A percentile compares a stretch with the other conserved stretches of the same genome.
These are phyloP conservation scores for Haliclona indistincta DNA, from an alignment of 37 sponge, comb jelly and placozoan species.

Conservation along the genomic window DNA sequence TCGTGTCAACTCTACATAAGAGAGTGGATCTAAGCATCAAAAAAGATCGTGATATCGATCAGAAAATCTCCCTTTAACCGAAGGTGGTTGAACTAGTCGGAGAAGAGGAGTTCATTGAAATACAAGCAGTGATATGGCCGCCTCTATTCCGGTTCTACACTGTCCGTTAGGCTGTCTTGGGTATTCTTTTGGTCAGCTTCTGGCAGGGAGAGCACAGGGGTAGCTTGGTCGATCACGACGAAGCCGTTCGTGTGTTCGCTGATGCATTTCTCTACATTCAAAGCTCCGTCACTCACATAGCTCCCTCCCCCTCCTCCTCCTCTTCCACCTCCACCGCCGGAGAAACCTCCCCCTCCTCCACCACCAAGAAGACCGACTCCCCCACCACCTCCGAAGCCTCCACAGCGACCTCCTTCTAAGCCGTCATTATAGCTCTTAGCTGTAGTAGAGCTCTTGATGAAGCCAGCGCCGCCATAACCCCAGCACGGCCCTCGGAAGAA, in stretches of 20 bases:
- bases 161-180: too few species aligned
- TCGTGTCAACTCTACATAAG: too few species aligned
- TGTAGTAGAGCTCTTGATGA: conserved; percentile 40
- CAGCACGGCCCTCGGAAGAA: conserved; percentile 22
- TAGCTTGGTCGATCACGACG: conserved; percentile 21
- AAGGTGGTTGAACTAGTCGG: too few species aligned
- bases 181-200: too few species aligned
- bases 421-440: conserved; percentile 51
- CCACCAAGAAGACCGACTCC: conserved; percentile 51
- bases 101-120: too few species aligned
- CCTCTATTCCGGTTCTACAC: too few species aligned
- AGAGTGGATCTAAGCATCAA: too few species aligned
- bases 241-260: conserved; percentile 41
- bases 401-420: conserved; percentile 61
- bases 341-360: conserved; percentile 20
- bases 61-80: too few species aligned
- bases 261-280: conserved; percentile 31
- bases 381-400: conserved; percentile 83
- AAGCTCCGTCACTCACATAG: conserved; percentile 39
- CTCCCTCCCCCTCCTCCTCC: conserved; percentile 80
- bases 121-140: too few species aligned
- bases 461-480: conserved; percentile 80
- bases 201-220: too few species aligned
- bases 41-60: too few species aligned
- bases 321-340: conserved; percentile 48